Evolutionary conservation across 2,888 invertebrate species (phyloP).

Genomic region (Drosophila recens): DNA sequence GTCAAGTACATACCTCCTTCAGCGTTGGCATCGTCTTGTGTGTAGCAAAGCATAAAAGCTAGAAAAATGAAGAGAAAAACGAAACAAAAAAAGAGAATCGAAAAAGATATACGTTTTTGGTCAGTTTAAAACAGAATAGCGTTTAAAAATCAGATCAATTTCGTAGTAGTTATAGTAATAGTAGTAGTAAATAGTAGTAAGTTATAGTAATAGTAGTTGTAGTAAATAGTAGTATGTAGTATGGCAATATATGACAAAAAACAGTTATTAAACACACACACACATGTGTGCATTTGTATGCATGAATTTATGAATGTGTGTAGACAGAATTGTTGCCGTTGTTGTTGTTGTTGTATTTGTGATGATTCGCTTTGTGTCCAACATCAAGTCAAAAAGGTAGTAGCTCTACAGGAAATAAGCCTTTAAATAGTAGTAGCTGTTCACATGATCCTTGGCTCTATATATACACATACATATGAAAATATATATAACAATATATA

Average conservation of each 20-base stretch:
- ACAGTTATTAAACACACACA: conserved; percentile 17
- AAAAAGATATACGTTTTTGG: conserved; percentile 84
- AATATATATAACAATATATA: background rate
- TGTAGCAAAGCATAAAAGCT: conserved; percentile 98
- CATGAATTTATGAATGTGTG: conserved; percentile 8
- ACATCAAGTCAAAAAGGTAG: conserved; percentile 1
- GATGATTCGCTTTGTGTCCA: conserved; percentile 4
- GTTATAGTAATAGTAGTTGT: conserved; percentile 21
- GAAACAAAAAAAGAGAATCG: conserved; percentile 70
- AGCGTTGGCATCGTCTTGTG: conserved; percentile 95
- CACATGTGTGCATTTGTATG: conserved; percentile 1
- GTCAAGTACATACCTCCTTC: conserved; percentile 93
- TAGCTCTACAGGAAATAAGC: conserved; percentile 18
- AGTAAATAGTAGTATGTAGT: conserved; percentile 20
- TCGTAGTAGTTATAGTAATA: conserved; percentile 26
- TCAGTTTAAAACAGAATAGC: conserved; percentile 91
- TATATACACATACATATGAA: background rate
- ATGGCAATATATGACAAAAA: conserved; percentile 9
- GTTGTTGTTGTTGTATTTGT: background rate
- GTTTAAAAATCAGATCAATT: conserved; percentile 48
- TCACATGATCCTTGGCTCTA: conserved; percentile 6
- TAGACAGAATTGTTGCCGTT: background rate
- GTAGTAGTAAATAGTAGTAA: conserved; percentile 23
- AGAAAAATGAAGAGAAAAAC: conserved; percentile 85
- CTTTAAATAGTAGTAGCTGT: conserved; percentile 18